Base-by-base conservation (phyloP, 2,888 invertebrate genomes). In the Platynereis dumerilii region DNA sequence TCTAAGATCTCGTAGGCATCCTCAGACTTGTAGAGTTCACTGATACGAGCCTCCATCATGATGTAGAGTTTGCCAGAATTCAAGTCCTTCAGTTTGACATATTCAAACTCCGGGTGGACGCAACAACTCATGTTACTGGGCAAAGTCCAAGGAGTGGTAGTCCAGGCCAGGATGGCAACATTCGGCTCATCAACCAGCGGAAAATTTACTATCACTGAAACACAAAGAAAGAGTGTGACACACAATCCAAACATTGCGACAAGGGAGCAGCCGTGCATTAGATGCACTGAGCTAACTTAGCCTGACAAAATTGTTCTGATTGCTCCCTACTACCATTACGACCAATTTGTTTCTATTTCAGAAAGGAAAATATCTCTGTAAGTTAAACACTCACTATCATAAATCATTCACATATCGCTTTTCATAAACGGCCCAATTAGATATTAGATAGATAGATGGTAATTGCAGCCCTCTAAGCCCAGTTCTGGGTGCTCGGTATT, bases 131-230 rank as follows among this genome's bases (percentile, higher is more conserved):
- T 86, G 86, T 99, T 99, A 76, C 96, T 96, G 0, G 99, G 99
- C 69, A 99, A 86, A 24, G 99, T 99, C 99, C 99, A 99, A 0
- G 99, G 99, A 12, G 99, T 99, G 3, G 99, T 99, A 0, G 99
- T 99, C 99, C 99, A 99, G 2, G 95, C 93, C 10, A 97, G 86
- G 60, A 96, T 83, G 29, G 89, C 87, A 44, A 90, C 90, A 42
- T 82, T 82, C 0, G 89, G 88, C 64, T 90, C 90, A 72, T 91
- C 89, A 45, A 90, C 82, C 55, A 97, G 86, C 17, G 94, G 94
- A 77, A 99, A 92, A 60, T 90, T 90, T 1, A 98, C 91, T 42
- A 94, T 91, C 24, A 98, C 92, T 87, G 80, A 39, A 75, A 74
- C 60, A 39, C 5, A 48, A 42, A 17, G 7, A 52, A 52, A 52